Evolutionary conservation across 1,140 invertebrate genomes (phyloP).

Genomic region (Zaprionus nigranus): DNA sequence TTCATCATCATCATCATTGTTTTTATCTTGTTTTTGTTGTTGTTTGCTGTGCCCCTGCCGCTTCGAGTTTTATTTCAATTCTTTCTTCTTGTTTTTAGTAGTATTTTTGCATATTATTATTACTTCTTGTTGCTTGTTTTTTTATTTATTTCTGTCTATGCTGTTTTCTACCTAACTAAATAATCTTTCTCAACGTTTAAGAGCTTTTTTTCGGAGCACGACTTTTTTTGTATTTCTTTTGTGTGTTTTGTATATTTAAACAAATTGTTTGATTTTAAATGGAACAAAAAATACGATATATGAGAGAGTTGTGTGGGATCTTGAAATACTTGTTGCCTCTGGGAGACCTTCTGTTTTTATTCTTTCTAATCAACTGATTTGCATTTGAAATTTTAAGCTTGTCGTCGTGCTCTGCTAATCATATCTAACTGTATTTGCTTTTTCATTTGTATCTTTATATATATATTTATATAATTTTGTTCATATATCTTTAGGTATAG

Average conservation of each 20-base stretch:
- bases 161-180: constrained; percentile 41
- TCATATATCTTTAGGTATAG: constrained; percentile 25
- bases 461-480: constrained; percentile 61
- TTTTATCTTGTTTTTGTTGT: constrained; percentile 39
- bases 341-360: constrained; percentile 3
- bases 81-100: constrained; percentile 48
- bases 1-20: constrained; percentile 22
- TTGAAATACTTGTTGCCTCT: constrained; percentile 30
- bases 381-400: constrained; percentile 60
- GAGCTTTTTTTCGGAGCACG: constrained; percentile 82
- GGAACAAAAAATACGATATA: constrained; percentile 8
- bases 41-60: constrained; percentile 35
- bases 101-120: constrained; percentile 56
- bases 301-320: constrained; percentile 28
- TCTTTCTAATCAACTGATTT: constrained; percentile 38
- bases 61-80: constrained; percentile 25
- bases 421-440: constrained; percentile 63
- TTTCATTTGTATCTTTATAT: constrained; percentile 76
- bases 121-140: constrained; percentile 78
- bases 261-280: constrained; percentile 7
- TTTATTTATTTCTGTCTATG: constrained; percentile 47
- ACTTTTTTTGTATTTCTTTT: constrained; percentile 47
- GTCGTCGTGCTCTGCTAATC: constrained; percentile 70
- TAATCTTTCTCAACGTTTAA: constrained; percentile 64
- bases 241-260: constrained; percentile 2